phyloP scores from a whole-genome alignment of 2,797 vertebrate species.

The Rhinichthys osculus region DNA sequence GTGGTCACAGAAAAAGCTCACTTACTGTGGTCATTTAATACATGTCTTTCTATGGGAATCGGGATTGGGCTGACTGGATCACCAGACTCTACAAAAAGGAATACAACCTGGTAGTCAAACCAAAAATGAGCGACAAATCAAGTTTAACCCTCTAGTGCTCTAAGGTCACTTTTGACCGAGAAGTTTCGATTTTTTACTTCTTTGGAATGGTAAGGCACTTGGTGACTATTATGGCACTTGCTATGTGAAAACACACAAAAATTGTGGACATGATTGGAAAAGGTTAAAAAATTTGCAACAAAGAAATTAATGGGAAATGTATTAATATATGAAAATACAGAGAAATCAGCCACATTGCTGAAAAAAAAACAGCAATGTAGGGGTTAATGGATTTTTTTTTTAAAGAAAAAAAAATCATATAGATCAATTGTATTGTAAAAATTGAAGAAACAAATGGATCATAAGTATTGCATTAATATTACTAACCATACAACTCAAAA shows the following conservation, averaged over 20 bases:
- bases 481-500: not conserved
- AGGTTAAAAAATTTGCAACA: not conserved
- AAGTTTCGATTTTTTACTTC: no score
- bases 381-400: not conserved
- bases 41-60: slow-evolving; percentile 65
- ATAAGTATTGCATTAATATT: not conserved
- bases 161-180: no score
- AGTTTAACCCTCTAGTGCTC: not conserved
- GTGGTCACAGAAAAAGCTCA: not conserved
- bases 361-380: not conserved
- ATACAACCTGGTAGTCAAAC: slow-evolving; percentile 8
- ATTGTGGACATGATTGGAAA: no score
- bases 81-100: slow-evolving; percentile 65
- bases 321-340: not conserved
- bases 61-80: slow-evolving; percentile 65
- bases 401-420: not conserved
- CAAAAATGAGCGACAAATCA: not conserved
- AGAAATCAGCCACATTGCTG: not conserved
- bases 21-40: slow-evolving; percentile 79
- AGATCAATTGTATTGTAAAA: not conserved
- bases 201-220: no score
- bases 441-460: not conserved
- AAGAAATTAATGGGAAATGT: not conserved
- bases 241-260: no score
- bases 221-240: no score